Percentiles rank a stretch among this genome's conserved stretches.
Evolutionary conservation across 2,113 vertebrate genomes (phyloP).

Genomic region (Pollimyrus isidori): DNA sequence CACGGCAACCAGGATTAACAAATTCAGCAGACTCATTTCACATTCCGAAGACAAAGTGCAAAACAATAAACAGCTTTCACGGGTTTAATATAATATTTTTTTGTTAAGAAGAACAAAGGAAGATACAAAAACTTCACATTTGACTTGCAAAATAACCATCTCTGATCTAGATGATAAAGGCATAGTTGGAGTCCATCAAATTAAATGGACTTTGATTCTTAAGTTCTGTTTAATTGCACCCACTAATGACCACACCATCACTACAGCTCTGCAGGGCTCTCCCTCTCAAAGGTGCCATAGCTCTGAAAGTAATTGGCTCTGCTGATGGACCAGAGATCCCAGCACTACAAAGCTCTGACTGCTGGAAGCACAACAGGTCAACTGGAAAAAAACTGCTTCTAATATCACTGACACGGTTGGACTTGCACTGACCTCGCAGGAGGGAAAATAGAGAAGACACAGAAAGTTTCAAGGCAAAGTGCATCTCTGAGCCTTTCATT

Average conservation of each 20-base stretch:
- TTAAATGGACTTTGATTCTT: not conserved
- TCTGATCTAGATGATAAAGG: not conserved
- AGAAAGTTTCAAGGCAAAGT: not conserved
- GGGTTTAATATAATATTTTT: not conserved
- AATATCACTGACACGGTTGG: not conserved
- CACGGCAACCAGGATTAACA: slow-evolving; percentile 24
- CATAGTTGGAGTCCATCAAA: not conserved
- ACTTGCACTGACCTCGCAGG: not conserved
- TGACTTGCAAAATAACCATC: not conserved
- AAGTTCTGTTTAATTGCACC: not conserved
- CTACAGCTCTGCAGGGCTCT: not conserved
- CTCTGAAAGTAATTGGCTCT: slow-evolving; percentile 12
- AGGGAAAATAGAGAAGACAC: not conserved
- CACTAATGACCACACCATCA: slow-evolving; percentile 3
- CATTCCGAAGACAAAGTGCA: slow-evolving; percentile 8
- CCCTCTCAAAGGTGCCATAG: not conserved
- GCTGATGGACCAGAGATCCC: not conserved
- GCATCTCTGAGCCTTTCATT: not conserved
- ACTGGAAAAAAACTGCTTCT: slow-evolving; percentile 13
- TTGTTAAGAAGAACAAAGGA: not conserved
- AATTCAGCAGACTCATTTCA: not conserved
- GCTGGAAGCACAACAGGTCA: slow-evolving; percentile 16
- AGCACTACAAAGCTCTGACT: not conserved
- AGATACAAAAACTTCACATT: not conserved
- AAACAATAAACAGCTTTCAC: not conserved